A percentile compares a stretch with the other conserved stretches of the same genome.
Evolutionary conservation across 2,797 vertebrate genomes (phyloP).

Genomic region (Euphonia xanthogaster): DNA sequence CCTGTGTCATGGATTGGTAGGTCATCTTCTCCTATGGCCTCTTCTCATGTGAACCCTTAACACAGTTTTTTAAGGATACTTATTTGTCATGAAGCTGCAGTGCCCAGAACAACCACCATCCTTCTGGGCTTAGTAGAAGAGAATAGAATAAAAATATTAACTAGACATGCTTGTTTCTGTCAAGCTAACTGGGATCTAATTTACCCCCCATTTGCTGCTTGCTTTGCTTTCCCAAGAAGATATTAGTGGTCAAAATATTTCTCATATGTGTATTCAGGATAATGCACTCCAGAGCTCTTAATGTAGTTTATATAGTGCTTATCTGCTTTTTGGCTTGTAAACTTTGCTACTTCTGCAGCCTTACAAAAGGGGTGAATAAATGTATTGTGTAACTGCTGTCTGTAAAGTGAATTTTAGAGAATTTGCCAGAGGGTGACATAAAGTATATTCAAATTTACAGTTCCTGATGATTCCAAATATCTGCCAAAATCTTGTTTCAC

Average conservation of each 20-base stretch:
- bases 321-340: background rate
- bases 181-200: background rate
- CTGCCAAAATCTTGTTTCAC: background rate
- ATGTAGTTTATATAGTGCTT: background rate
- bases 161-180: background rate
- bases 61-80: background rate
- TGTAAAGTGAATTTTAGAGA: background rate
- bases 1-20: background rate
- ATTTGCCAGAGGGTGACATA: background rate
- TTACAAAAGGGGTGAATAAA: background rate
- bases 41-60: background rate
- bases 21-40: background rate
- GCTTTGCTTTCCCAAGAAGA: background rate
- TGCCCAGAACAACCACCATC: background rate
- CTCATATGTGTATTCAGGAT: background rate
- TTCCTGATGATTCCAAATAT: background rate
- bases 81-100: background rate
- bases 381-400: background rate
- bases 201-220: background rate
- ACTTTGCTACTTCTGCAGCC: background rate
- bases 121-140: background rate
- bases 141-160: background rate
- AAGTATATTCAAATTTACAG: background rate
- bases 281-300: background rate
- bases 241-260: background rate